Percentiles rank a stretch among this genome's conserved stretches.
Conservation (phyloP, 2,113 vertebrate genomes). For the Cathartes aura region DNA sequence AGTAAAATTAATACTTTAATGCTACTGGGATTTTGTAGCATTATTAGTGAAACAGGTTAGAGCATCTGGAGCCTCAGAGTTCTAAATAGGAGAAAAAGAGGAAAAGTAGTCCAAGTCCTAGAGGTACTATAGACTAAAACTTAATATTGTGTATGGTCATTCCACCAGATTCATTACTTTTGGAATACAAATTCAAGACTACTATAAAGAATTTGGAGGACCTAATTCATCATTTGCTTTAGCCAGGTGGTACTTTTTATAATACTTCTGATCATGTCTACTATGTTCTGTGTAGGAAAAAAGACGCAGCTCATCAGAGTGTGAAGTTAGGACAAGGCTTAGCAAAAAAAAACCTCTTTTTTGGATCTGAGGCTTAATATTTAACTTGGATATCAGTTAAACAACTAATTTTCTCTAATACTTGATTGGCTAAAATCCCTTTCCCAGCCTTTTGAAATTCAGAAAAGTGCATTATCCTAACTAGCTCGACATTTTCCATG, state of each 20-base stretch:
- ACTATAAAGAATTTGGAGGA: background rate
- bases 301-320: background rate
- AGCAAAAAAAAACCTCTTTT: background rate
- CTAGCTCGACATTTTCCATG: slow-evolving; percentile 34
- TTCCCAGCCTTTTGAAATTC: background rate
- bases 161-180: background rate
- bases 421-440: background rate
- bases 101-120: background rate
- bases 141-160: background rate
- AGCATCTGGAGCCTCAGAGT: background rate
- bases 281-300: background rate
- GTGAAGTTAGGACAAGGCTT: background rate
- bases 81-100: background rate
- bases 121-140: background rate
- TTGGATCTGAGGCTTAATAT: background rate
- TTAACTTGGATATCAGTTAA: background rate
- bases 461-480: slow-evolving; percentile 18
- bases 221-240: background rate
- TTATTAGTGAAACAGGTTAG: background rate
- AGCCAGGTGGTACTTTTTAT: background rate
- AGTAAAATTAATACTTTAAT: background rate
- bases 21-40: background rate
- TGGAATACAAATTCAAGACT: background rate
- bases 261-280: background rate
- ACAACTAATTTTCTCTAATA: background rate